Percentiles rank a stretch among this genome's conserved stretches.
Evolutionary conservation across 1,140 invertebrate genomes (phyloP).

Genomic region (Drosophila triauraria): DNA sequence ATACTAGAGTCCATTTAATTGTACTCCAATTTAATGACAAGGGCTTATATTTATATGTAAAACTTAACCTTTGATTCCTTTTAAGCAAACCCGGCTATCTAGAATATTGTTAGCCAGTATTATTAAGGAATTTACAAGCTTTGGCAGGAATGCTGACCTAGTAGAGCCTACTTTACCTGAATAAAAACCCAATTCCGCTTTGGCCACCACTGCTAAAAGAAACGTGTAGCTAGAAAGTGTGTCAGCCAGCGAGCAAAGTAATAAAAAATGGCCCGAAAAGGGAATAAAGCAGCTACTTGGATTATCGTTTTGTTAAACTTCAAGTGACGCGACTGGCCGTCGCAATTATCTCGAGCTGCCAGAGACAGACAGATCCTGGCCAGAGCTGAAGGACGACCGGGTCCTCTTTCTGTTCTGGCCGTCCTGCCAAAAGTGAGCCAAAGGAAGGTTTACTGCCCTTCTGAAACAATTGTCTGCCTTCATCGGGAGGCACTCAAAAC

Average conservation of each 20-base stretch:
- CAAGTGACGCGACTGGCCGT: constrained; percentile 36
- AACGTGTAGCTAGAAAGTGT: constrained; percentile 23
- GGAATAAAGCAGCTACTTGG: constrained; percentile 12
- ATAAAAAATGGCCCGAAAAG: constrained; percentile 32
- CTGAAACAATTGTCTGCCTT: constrained; percentile 60
- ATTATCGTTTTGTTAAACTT: constrained; percentile 48
- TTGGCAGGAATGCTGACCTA: background rate
- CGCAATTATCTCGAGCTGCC: constrained; percentile 72
- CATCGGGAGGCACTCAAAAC: constrained; percentile 20
- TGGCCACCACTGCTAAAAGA: constrained; percentile 1
- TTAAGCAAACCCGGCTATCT: background rate
- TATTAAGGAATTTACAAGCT: background rate
- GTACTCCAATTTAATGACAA: background rate
- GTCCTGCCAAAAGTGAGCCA: constrained; percentile 4
- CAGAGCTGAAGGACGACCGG: constrained; percentile 23
- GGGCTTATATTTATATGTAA: background rate
- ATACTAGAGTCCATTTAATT: background rate
- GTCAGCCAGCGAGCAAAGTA: constrained; percentile 2
- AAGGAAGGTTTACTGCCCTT: constrained; percentile 51
- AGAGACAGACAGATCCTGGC: constrained; percentile 40
- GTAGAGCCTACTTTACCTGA: background rate
- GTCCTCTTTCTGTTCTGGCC: background rate
- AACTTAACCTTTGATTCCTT: background rate
- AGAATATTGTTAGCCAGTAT: background rate
- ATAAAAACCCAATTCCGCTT: background rate